These are phyloP conservation scores for Sebastes fasciatus DNA, from an alignment of 2,113 vertebrate species.

Conservation along the genomic window DNA sequence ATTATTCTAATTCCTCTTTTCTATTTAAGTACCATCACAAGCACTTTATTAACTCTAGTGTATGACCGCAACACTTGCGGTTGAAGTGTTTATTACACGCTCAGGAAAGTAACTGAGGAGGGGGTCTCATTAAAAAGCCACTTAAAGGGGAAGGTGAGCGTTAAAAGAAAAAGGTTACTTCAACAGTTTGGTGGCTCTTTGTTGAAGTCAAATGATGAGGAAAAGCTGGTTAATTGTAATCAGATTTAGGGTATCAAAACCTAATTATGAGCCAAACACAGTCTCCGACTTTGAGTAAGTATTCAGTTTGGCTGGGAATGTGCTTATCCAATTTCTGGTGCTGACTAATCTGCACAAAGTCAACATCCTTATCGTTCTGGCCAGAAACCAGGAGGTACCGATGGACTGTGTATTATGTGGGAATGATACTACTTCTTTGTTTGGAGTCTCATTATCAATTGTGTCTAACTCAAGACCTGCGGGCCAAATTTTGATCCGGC, in stretches of 20 bases:
- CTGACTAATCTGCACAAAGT: conserved; percentile 56
- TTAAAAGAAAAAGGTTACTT: not conserved
- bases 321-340: conserved; percentile 44
- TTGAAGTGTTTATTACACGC: conserved; percentile 25
- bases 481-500: no score
- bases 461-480: no score
- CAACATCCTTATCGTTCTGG: conserved; percentile 65
- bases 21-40: not conserved
- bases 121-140: conserved; percentile 23
- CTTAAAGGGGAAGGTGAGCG: not conserved
- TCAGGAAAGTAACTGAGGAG: not conserved
- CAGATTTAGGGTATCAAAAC: not conserved
- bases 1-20: conserved; percentile 9
- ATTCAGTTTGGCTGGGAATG: conserved; percentile 50
- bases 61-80: not conserved
- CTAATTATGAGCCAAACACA: conserved; percentile 22
- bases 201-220: not conserved
- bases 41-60: conserved; percentile 7
- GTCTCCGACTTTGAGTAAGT: conserved; percentile 5
- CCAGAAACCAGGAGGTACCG: conserved; percentile 16
- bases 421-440: not conserved
- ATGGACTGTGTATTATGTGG: conserved; percentile 14
- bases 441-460: not conserved
- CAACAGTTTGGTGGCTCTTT: conserved; percentile 9
- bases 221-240: conserved; percentile 1